Conservation (phyloP, 2,888 invertebrate genomes). For the Tuberolachnus salignus region DNA sequence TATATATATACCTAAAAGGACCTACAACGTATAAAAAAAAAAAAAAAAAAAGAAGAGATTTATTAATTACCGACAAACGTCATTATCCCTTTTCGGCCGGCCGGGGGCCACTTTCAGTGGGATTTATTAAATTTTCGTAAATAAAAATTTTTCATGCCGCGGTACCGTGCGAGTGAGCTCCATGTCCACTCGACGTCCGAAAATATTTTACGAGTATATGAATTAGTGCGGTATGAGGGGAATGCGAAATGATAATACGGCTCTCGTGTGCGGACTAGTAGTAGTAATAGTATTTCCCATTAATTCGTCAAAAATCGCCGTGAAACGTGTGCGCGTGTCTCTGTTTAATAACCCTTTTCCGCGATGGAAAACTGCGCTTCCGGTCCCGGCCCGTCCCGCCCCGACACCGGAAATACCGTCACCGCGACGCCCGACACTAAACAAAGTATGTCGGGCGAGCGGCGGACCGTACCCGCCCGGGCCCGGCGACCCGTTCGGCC, state of each 20-base stretch:
- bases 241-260: slow-evolving; percentile 4
- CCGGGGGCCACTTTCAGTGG: neutral
- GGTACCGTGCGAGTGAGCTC: neutral
- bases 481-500: too few relatives aligned
- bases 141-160: neutral
- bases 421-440: neutral
- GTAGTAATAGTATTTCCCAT: slow-evolving; percentile 16
- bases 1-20: too few relatives aligned
- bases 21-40: neutral
- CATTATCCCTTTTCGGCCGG: neutral
- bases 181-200: slow-evolving; percentile 15
- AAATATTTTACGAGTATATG: slow-evolving; percentile 11
- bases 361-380: neutral
- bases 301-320: slow-evolving; percentile 34
- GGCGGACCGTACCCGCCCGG: too few relatives aligned
- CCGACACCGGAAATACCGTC: neutral
- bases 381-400: neutral
- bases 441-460: neutral
- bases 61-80: slow-evolving; percentile 46
- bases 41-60: neutral
- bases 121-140: slow-evolving; percentile 36
- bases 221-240: neutral
- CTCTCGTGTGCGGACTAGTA: neutral
- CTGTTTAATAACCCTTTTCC: slow-evolving; percentile 4
- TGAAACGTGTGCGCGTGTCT: neutral